A percentile compares a stretch with the other conserved stretches of the same genome.
Evolutionary conservation across 2,797 vertebrate species (phyloP).

Genomic region (Crax fasciolata): DNA sequence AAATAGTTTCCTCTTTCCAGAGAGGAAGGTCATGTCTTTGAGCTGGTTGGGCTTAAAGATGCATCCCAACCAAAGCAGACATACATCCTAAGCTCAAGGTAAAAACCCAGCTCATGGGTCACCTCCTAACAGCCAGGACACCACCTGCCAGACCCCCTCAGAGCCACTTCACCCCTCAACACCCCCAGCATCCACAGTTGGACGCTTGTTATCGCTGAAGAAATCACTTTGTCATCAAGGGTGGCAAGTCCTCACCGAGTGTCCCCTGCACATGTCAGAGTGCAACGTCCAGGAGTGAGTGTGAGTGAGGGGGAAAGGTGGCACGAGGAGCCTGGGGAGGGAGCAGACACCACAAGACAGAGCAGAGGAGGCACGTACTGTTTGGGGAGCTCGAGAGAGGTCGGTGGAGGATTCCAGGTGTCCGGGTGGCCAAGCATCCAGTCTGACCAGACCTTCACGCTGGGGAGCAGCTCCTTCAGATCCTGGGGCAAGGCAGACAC

Average conservation of each 20-base stretch:
- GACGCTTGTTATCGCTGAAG: neutral
- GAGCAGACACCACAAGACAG: neutral
- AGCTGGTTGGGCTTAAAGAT: neutral
- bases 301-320: neutral
- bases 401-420: slow-evolving; percentile 97
- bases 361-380: slow-evolving; percentile 78
- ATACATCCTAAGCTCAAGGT: neutral
- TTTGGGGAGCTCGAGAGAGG: slow-evolving; percentile 83
- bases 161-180: neutral
- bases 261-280: neutral
- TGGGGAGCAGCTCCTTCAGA: slow-evolving; percentile 94
- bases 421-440: slow-evolving; percentile 98
- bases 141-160: neutral
- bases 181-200: neutral
- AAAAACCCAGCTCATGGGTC: neutral
- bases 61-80: neutral
- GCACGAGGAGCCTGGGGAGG: neutral
- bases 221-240: neutral
- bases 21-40: neutral
- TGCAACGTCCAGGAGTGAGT: neutral
- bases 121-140: neutral
- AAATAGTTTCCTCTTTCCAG: slow-evolving; percentile 2
- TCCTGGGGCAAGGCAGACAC: slow-evolving; percentile 92
- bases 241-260: neutral
- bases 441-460: slow-evolving; percentile 98